Evolutionary conservation across 2,888 invertebrate species (phyloP).

Genomic region (Amorpha juglandis): DNA sequence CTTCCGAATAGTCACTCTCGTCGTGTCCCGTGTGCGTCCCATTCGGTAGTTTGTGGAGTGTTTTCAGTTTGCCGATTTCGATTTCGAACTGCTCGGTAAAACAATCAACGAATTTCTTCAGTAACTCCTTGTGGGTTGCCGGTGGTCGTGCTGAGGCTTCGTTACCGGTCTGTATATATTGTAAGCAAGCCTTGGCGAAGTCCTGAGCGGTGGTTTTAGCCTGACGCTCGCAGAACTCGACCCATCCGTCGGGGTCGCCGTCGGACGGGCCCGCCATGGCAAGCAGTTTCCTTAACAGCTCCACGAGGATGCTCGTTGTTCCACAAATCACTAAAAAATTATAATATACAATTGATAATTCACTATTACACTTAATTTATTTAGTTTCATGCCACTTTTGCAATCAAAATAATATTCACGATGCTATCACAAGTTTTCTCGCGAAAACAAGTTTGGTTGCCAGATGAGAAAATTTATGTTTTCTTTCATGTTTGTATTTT

Average conservation of each 20-base stretch:
- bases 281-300: slow-evolving; percentile 79
- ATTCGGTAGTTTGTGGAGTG: slow-evolving; percentile 75
- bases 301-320: slow-evolving; percentile 71
- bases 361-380: slow-evolving; percentile 45
- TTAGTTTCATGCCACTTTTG: slow-evolving; percentile 61
- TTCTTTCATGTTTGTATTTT: neutral
- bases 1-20: slow-evolving; percentile 89
- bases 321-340: slow-evolving; percentile 52
- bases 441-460: slow-evolving; percentile 80
- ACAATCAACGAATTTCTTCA: slow-evolving; percentile 92
- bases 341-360: slow-evolving; percentile 39
- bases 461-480: slow-evolving; percentile 49
- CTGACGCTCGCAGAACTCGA: slow-evolving; percentile 94
- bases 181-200: slow-evolving; percentile 93
- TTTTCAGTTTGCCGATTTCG: slow-evolving; percentile 86
- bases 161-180: slow-evolving; percentile 89
- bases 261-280: slow-evolving; percentile 85
- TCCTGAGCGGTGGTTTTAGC: slow-evolving; percentile 93
- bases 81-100: slow-evolving; percentile 94
- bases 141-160: slow-evolving; percentile 86
- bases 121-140: slow-evolving; percentile 90
- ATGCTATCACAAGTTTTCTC: slow-evolving; percentile 72
- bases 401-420: slow-evolving; percentile 77
- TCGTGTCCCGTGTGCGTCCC: slow-evolving; percentile 79
- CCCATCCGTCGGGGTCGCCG: slow-evolving; percentile 88